Evolutionary conservation across 2,113 vertebrate species (phyloP).

Genomic region (Boleophthalmus pectinirostris): DNA sequence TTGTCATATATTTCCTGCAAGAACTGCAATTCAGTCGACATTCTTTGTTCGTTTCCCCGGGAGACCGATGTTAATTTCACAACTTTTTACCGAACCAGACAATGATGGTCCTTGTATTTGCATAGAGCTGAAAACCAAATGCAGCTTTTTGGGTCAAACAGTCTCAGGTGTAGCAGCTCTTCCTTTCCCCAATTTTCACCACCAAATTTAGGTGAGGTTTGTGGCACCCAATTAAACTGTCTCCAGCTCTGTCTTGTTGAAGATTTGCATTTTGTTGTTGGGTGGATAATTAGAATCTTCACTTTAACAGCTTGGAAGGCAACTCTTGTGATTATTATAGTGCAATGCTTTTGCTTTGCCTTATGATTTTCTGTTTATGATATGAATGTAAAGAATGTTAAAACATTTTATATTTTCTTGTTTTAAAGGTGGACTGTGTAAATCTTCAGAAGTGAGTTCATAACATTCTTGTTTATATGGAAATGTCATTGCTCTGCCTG

Average conservation of each 20-base stretch:
- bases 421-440: too few relatives aligned
- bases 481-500: too few relatives aligned
- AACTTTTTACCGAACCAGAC: conserved; percentile 18
- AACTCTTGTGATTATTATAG: neutral
- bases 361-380: neutral
- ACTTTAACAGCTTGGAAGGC: neutral
- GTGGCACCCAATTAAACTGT: neutral
- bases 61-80: conserved; percentile 30
- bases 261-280: neutral
- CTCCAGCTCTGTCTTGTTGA: neutral
- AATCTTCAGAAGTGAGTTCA: too few relatives aligned
- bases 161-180: conserved; percentile 12
- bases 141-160: conserved; percentile 11
- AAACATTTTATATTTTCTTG: too few relatives aligned
- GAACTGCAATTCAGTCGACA: neutral
- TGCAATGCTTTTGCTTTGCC: neutral
- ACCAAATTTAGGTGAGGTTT: neutral
- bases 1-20: neutral
- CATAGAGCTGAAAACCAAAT: conserved; percentile 6
- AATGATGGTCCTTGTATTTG: conserved; percentile 9
- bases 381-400: too few relatives aligned
- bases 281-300: neutral
- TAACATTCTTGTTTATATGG: too few relatives aligned
- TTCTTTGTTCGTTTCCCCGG: conserved; percentile 9
- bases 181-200: conserved; percentile 13